Conservation (phyloP, 2,113 vertebrate species). For the Barbus barbus region DNA sequence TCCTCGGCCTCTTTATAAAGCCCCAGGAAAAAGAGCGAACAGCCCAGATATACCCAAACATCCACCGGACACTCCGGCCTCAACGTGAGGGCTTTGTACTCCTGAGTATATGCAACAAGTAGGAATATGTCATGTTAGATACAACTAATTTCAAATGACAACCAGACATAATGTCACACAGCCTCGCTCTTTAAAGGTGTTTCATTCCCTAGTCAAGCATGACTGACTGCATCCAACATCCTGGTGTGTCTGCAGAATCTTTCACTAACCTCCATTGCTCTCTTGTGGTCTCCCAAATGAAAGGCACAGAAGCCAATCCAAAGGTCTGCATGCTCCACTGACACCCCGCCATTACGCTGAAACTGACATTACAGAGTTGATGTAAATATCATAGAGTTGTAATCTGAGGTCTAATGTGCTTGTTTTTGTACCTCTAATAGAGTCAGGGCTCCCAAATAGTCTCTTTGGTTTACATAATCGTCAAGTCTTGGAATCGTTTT, state of each 20-base stretch:
- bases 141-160: background rate
- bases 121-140: background rate
- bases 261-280: slow-evolving; percentile 94
- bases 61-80: slow-evolving; percentile 80
- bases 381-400: background rate
- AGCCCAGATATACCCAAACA: slow-evolving; percentile 93
- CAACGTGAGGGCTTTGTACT: slow-evolving; percentile 82
- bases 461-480: slow-evolving; percentile 85
- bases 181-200: background rate
- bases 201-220: background rate
- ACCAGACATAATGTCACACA: background rate
- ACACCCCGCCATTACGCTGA: slow-evolving; percentile 84
- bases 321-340: slow-evolving; percentile 82
- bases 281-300: slow-evolving; percentile 92
- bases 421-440: slow-evolving; percentile 82
- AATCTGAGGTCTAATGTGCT: background rate
- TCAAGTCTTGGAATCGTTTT: slow-evolving; percentile 85
- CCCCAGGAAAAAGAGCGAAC: slow-evolving; percentile 90
- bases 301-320: slow-evolving; percentile 95
- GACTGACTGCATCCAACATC: background rate
- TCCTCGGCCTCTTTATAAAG: slow-evolving; percentile 94
- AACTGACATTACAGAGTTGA: slow-evolving; percentile 74
- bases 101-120: slow-evolving; percentile 69
- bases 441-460: slow-evolving; percentile 92
- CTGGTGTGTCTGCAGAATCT: background rate